Evolutionary conservation across 2,113 vertebrate genomes (phyloP), one percentile per base, ranked within the genome.

Genomic region (Regulus satrapa): DNA sequence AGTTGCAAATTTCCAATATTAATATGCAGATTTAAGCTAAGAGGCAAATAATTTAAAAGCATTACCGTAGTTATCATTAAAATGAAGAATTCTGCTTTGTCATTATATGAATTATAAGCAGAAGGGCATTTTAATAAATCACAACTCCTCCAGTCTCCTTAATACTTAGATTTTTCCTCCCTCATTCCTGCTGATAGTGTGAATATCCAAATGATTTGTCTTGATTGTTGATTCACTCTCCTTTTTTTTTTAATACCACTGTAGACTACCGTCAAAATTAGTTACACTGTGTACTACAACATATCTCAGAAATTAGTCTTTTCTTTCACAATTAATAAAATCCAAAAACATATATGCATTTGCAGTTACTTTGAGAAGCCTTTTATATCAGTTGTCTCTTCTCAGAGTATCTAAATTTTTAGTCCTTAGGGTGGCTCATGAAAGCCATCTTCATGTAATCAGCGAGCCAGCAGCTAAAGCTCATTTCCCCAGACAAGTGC

Each of bases 21-120:
- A 93, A 83, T 63, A 90, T 71, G 72, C 43, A 94, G 71, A 93
- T 76, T 59, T 85, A 92, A 89, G 49, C 63, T 67, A 69, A 89
- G 78, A 95, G 76, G 25, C 24, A 95, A 90, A 83, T 67, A 80
- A 88, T 79, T 92, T 68, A 83, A 92, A 86, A 61, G 5, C 74
- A 80, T 76, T 95, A 75, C 31, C 84, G 34, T 9, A 75, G 45
- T 56, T 52, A 83, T 66, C 19, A 46, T 69, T 76, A 89, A 91
- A 95, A 88, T 36, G 26, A 75, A 86, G 48, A 94, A 91, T 45
- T 61, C 6, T 1, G 5, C 55, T 34, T 54, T 73, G 55, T 76
- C 58, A 73, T 85, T 85, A 58, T 20, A 63, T 25, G 29, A 58
- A 16, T 95, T 94, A 62, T 7, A 83, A 69, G 52, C n/a, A 89